These are phyloP conservation scores for Rhodinocichla rosea DNA, from an alignment of 2,113 vertebrate genomes.

Conservation along the genomic window DNA sequence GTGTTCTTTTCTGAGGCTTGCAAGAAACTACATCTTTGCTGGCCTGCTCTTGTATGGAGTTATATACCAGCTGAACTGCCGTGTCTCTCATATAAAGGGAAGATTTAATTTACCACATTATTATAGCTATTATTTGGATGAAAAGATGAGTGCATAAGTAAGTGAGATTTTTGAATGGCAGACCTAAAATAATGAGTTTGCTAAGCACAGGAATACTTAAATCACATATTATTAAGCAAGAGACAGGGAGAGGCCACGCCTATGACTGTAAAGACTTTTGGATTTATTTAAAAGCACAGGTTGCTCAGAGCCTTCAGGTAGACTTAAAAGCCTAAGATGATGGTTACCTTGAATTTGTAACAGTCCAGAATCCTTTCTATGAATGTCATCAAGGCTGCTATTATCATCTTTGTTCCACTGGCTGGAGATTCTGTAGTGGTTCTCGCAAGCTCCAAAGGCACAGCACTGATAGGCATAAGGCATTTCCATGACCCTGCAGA, in stretches of 20 bases:
- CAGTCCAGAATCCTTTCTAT: slow-evolving; percentile 73
- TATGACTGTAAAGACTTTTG: neutral
- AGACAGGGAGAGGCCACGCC: neutral
- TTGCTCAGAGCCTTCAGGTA: neutral
- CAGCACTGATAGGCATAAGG: slow-evolving; percentile 95
- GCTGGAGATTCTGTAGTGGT: slow-evolving; percentile 70
- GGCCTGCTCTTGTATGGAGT: neutral
- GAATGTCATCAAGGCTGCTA: slow-evolving; percentile 70
- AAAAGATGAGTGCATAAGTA: neutral
- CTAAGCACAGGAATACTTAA: neutral
- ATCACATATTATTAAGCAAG: neutral
- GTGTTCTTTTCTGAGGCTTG: neutral
- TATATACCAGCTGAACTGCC: neutral
- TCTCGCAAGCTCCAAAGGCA: slow-evolving; percentile 85
- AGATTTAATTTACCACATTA: neutral
- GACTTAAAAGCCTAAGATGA: neutral
- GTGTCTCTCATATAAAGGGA: neutral
- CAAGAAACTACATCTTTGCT: neutral
- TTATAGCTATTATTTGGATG: neutral
- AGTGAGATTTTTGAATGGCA: neutral
- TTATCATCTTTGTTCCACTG: slow-evolving; percentile 79
- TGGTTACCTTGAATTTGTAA: slow-evolving; percentile 77
- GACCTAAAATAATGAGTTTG: neutral
- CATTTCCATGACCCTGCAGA: slow-evolving; percentile 88
- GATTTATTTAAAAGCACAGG: neutral